Base-by-base conservation (phyloP, 2,888 invertebrate genomes). In the Clanis bilineata region DNA sequence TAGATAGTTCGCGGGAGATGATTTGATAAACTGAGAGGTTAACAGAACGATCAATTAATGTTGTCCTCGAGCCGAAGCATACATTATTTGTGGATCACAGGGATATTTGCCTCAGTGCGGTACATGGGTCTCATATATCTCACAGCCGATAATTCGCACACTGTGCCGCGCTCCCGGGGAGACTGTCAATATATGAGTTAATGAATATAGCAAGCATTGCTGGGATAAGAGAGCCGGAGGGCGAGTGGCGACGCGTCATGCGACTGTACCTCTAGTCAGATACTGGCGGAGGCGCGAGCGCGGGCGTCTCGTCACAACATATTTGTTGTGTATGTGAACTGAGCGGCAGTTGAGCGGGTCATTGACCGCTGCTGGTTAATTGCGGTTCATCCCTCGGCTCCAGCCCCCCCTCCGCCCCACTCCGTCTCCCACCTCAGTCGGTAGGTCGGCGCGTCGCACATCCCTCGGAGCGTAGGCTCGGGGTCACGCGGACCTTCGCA, bases 331-430 rank as follows among this genome's bases (percentile, higher is more conserved):
- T 69, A 68, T 70, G 64, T 68, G 64, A 64, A 69, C 59, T 64
- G 65, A 65, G 70, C 72, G 74, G 71, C 76, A 72, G 69, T 68
- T 68, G 62, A 68, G 68, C 65, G 70, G 88, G 87, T 90, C 83
- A 80, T 79, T 77, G 90, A 86, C 88, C 87, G 84, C 79, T 79
- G 79, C 77, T 74, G 82, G 86, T 80, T 90, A 90, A 90, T 90
- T 90, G 85, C 80, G 81, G 69, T 67, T 67, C 60, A 65, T 45
- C 62, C 58, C 43, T 62, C 32, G 22, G 54, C 36, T 60, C 57
- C 62, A 67, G 64, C 64, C 47, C 58, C 58, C 57, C 47, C 65
- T 62, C 60, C 60, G 64, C 59, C 62, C 55, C 62, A 55, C 57
- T 57, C 45, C 57, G 59, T 23, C 60, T 58, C 41, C 39, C 39